Conservation (phyloP, 1,140 invertebrate genomes). For the Hylaeus volcanicus region DNA sequence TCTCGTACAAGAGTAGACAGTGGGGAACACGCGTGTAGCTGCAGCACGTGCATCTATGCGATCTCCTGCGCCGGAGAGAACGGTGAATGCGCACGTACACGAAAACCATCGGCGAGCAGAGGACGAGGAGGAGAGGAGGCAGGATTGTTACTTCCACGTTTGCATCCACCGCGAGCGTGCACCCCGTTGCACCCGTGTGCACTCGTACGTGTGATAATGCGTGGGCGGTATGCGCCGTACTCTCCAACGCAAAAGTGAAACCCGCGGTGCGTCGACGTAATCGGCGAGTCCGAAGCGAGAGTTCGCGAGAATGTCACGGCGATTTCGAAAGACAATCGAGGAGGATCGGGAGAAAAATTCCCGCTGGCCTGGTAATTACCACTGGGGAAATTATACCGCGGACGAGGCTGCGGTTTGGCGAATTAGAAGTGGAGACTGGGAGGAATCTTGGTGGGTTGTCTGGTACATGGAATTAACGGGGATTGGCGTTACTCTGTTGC, state of each 20-base stretch:
- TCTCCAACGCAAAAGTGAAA: conserved; percentile 26
- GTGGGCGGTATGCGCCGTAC: conserved; percentile 22
- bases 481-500: no score
- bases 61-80: conserved; percentile 21
- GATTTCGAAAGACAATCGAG: conserved; percentile 3
- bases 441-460: no score
- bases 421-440: neutral
- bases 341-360: neutral
- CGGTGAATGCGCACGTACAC: conserved; percentile 13
- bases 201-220: conserved; percentile 17
- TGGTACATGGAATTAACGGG: no score
- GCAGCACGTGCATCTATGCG: conserved; percentile 48
- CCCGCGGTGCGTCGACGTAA: neutral
- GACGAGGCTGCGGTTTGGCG: neutral
- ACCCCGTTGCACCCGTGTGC: neutral
- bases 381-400: neutral
- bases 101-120: conserved; percentile 14
- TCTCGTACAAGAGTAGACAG: conserved; percentile 48
- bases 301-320: conserved; percentile 12
- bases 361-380: neutral
- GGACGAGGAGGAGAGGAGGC: no score
- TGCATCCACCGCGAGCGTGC: neutral
- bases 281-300: neutral
- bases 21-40: conserved; percentile 30
- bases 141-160: neutral